These are phyloP conservation scores for Nomada fucata DNA, from an alignment of 2,888 invertebrate genomes.

Conservation along the genomic window DNA sequence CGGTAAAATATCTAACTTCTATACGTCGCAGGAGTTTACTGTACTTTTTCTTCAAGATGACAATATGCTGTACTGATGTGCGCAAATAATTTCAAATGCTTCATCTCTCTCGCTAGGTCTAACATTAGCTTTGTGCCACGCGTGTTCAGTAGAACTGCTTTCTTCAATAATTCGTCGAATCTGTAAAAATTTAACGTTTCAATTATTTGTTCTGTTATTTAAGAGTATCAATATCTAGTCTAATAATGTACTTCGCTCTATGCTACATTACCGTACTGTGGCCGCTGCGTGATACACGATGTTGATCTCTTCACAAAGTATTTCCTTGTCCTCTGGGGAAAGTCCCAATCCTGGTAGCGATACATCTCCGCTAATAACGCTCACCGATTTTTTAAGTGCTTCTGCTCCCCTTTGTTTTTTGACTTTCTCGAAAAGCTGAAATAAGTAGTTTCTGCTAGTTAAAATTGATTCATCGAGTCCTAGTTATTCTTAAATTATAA, in stretches of 20 bases:
- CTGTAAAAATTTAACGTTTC: conserved; percentile 82
- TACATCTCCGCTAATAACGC: conserved; percentile 91
- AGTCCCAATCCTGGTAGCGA: conserved; percentile 89
- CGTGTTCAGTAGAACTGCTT: conserved; percentile 96
- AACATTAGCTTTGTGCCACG: conserved; percentile 95
- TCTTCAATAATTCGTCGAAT: conserved; percentile 96
- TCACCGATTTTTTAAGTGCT: conserved; percentile 88
- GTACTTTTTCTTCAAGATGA: conserved; percentile 87
- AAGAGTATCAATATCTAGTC: neutral
- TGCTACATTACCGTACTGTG: conserved; percentile 81
- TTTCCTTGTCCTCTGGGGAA: conserved; percentile 87
- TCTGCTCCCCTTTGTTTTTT: conserved; percentile 88
- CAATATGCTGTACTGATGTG: conserved; percentile 97
- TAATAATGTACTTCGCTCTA: neutral
- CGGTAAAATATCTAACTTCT: neutral
- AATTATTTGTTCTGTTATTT: neutral
- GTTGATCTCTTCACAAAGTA: conserved; percentile 88
- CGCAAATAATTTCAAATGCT: conserved; percentile 89
- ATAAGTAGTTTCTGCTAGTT: conserved; percentile 23
- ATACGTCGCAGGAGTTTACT: neutral
- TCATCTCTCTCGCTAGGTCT: conserved; percentile 91
- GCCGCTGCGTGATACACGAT: conserved; percentile 92
- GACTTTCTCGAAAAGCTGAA: conserved; percentile 91
- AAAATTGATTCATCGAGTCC: neutral
- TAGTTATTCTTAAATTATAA: neutral